Percentiles rank a stretch among this genome's conserved stretches.
Evolutionary conservation across 2,113 vertebrate genomes (phyloP).

Genomic region (Semicossyphus pulcher): DNA sequence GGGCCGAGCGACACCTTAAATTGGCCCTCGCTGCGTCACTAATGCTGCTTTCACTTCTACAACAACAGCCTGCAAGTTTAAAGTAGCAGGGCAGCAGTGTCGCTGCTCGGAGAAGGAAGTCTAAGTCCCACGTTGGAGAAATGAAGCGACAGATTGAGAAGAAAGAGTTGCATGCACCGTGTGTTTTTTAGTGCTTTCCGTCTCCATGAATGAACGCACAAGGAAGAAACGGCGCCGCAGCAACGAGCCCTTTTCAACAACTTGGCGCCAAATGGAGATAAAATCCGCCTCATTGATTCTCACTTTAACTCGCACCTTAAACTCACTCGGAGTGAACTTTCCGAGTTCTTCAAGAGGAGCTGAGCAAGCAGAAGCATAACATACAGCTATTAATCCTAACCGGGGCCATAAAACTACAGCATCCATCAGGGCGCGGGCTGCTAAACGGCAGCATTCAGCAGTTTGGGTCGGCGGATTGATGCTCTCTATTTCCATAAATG

Average conservation of each 20-base stretch:
- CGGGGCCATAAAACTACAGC: conserved; percentile 37
- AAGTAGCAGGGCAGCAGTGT: too few relatives aligned
- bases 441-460: conserved; percentile 4
- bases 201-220: too few relatives aligned
- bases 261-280: background rate
- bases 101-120: too few relatives aligned
- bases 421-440: conserved; percentile 21
- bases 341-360: conserved; percentile 25
- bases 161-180: too few relatives aligned
- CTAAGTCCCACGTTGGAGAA: too few relatives aligned
- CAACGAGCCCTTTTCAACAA: background rate
- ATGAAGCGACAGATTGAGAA: too few relatives aligned
- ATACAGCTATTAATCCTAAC: conserved; percentile 6
- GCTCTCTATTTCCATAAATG: conserved; percentile 4
- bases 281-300: background rate
- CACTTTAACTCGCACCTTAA: background rate
- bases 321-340: background rate
- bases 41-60: conserved; percentile 4
- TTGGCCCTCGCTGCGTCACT: too few relatives aligned
- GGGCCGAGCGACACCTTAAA: background rate
- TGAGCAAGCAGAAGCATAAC: conserved; percentile 48
- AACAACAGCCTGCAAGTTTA: too few relatives aligned
- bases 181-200: too few relatives aligned
- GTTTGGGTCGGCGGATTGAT: conserved; percentile 25
- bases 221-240: too few relatives aligned